Percentiles rank a stretch among this genome's conserved stretches.
Conservation (phyloP, 2,888 invertebrate species). For the Seira ritae region DNA sequence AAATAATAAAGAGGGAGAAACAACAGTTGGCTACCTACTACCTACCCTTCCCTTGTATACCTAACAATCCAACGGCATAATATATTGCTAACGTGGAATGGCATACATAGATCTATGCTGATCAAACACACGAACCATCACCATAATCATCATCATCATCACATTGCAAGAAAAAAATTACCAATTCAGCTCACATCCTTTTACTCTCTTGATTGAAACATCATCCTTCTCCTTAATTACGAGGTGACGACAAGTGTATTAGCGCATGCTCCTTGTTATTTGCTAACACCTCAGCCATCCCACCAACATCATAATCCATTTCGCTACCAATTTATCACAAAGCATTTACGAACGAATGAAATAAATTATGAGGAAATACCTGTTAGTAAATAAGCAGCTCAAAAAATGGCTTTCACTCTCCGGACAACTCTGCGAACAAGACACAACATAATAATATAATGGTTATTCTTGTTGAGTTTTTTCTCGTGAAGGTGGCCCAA, state of each 20-base stretch:
- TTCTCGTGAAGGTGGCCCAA: no score
- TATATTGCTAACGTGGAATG: neutral
- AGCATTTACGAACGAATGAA: no score
- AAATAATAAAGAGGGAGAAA: constrained; percentile 6
- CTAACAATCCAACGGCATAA: neutral
- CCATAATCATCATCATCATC: no score
- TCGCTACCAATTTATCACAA: neutral
- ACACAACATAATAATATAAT: no score
- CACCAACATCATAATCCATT: constrained; percentile 15
- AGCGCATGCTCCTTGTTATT: constrained; percentile 45
- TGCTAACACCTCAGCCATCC: constrained; percentile 30
- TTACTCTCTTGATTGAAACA: constrained; percentile 69
- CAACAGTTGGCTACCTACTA: constrained; percentile 13
- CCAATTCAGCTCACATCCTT: constrained; percentile 69
- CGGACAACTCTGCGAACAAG: no score
- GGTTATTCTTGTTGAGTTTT: no score
- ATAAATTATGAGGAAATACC: no score
- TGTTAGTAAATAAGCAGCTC: no score
- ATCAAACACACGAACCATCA: neutral
- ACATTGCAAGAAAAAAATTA: constrained; percentile 54
- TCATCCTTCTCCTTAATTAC: constrained; percentile 65
- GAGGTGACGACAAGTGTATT: constrained; percentile 59
- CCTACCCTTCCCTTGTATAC: no score
- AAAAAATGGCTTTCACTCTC: no score
- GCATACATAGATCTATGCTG: neutral